These are phyloP conservation scores for Acinonyx jubatus DNA, from an alignment of 2,113 vertebrate genomes.

Conservation along the genomic window DNA sequence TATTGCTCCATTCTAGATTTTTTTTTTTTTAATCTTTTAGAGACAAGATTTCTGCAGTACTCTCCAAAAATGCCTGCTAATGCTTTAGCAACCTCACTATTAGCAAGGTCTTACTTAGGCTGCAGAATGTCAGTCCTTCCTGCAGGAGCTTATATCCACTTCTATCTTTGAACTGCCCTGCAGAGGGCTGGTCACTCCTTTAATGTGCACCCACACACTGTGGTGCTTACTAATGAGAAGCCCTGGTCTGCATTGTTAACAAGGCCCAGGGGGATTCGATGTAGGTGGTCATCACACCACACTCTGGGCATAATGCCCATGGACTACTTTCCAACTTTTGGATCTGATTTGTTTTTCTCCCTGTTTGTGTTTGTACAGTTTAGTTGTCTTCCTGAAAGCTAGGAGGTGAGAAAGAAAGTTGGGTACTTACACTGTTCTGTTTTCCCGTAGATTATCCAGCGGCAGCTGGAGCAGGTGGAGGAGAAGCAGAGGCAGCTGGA, in stretches of 20 bases:
- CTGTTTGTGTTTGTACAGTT: neutral
- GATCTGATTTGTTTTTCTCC: neutral
- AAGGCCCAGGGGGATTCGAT: neutral
- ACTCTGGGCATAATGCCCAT: neutral
- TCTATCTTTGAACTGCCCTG: neutral
- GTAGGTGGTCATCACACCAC: too few relatives aligned
- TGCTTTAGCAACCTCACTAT: neutral
- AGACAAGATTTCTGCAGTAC: neutral
- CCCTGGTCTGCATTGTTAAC: neutral
- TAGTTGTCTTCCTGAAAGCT: neutral
- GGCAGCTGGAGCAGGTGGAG: slow-evolving; percentile 98
- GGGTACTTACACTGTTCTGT: neutral
- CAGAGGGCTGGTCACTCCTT: neutral
- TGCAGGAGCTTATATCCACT: neutral
- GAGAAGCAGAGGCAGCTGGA: slow-evolving; percentile 98
- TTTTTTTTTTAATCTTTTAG: neutral
- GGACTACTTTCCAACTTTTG: neutral
- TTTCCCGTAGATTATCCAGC: slow-evolving; percentile 93
- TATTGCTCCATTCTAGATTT: neutral
- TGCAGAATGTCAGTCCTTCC: neutral
- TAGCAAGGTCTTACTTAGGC: neutral
- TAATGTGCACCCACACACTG: accelerated
- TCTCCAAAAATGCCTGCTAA: neutral
- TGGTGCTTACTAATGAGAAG: neutral
- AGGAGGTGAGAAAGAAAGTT: neutral